These are phyloP conservation scores for Coregonus clupeaformis DNA, from an alignment of 2,113 vertebrate species.

Conservation along the genomic window DNA sequence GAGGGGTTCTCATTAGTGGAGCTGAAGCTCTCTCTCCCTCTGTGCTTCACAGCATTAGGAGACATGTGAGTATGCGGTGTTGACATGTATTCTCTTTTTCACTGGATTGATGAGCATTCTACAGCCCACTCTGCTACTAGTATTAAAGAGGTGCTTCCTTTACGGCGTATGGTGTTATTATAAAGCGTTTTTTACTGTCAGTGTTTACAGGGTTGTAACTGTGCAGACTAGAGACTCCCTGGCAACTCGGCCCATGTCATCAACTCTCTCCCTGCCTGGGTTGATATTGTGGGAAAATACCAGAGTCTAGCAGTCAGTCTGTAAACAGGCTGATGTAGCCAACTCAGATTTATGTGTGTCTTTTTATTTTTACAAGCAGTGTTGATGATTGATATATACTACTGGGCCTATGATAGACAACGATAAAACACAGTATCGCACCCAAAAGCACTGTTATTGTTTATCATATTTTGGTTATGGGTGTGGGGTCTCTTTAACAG, in stretches of 20 bases:
- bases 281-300: slow-evolving; percentile 1
- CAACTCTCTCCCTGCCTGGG: neutral
- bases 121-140: no score
- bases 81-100: no score
- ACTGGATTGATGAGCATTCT: no score
- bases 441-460: neutral
- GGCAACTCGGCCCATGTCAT: neutral
- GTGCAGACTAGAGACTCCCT: neutral
- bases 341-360: neutral
- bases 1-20: no score
- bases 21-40: neutral
- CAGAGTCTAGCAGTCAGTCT: neutral
- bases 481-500: neutral
- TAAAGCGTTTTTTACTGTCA: neutral
- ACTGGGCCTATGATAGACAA: no score
- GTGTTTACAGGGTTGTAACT: neutral
- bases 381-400: neutral
- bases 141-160: no score
- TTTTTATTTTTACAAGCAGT: neutral
- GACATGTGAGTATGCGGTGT: no score
- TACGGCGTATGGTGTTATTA: no score
- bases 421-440: no score
- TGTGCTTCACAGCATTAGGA: neutral
- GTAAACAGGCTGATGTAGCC: no score
- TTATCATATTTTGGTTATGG: neutral